Evolutionary conservation across 2,888 invertebrate species (phyloP), one percentile per base, ranked within the genome.

Genomic region (Drosophila quasianomalipes): DNA sequence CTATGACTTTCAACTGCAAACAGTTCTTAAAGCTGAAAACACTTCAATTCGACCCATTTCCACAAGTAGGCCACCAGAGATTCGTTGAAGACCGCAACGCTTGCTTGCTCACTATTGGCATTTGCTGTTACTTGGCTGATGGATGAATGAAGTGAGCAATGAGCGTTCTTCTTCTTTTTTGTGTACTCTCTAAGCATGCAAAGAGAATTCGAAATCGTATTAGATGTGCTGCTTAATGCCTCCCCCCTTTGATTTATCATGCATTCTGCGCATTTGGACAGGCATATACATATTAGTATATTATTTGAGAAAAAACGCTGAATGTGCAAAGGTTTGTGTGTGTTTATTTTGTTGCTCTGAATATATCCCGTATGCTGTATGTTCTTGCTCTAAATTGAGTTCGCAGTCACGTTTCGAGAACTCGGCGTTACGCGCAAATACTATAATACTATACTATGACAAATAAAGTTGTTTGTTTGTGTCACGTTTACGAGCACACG

Each of bases 401-500:
- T 49, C 63, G 37, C 60, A 62, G 67, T 78, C 70, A 58, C 67
- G 52, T 73, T 70, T 39, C 72, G 1, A 41, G 37, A 26, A 30
- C 61, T 3, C 7, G 4, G 7, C 14, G 47, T 22, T 47, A 22
- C 22, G 57, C 51, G 64, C 30, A 69, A 61, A 70, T 49, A 35
- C 35, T 35, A 35, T 35, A 60, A 28, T 60, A 28, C 26, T 16
- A 4, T 51, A 9, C 16, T 74, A 82, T 86, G 76, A 89, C 84
- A 90, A 89, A 90, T 78, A 71, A 73, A 78, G 71, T 77, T 83
- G 74, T 83, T 79, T 74, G 84, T 71, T 75, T 86, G 74, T 81
- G 89, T 90, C 88, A 88, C 90, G 87, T 87, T 87, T 88, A 58
- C 55, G 70, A 58, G 76, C 82, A 85, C 70, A 89, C 80, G 74